Evolutionary conservation across 2,888 invertebrate genomes (phyloP), one percentile per base, ranked within the genome.

Genomic region (Osedax fenrisi): DNA sequence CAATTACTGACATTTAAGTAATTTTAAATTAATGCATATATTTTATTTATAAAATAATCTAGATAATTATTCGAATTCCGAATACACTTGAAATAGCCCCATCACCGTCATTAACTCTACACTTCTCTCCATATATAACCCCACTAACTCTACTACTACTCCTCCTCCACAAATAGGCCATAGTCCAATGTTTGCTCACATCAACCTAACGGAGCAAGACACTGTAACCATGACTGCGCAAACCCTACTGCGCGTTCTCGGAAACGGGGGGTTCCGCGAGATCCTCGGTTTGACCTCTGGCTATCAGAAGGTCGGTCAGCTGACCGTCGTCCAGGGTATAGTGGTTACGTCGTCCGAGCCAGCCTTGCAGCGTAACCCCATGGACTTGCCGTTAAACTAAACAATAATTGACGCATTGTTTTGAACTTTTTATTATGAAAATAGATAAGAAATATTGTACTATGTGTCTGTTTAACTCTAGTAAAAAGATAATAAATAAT

Each of bases 161-260:
- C 41, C 41, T 5, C 5, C 41, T 5, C 17, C 17, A 17, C 41
- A 5, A 41, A 41, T 17, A 41, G 41, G 17, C 17, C 5, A 41
- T 10, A 10, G 17, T 41, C 41, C 41, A 17, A 41, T 41, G 41
- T 41, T 41, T 17, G 5, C 41, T 41, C 41, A 41, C 41, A 41
- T 41, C 41, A 10, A 5, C 41, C 5, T 10, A 17, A 41, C 5
- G 10, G 41, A 41, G 10, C 73, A 78, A 86, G 97, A 97, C 86
- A 86, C 89, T 76, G 92, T 95, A 78, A 95, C 96, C 80, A 89
- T 92, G 81, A 94, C 95, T 2, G 92, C 95, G 0, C 96, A 97
- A 86, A 94, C 92, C 0, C 84, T 97, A 3, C 86, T 96, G 0
- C 88, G 97, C 69, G 92, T 97, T 17, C 87, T 97, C 67, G 81